These are phyloP conservation scores for Gymnocypris eckloni DNA, from an alignment of 2,797 vertebrate species.

Conservation along the genomic window DNA sequence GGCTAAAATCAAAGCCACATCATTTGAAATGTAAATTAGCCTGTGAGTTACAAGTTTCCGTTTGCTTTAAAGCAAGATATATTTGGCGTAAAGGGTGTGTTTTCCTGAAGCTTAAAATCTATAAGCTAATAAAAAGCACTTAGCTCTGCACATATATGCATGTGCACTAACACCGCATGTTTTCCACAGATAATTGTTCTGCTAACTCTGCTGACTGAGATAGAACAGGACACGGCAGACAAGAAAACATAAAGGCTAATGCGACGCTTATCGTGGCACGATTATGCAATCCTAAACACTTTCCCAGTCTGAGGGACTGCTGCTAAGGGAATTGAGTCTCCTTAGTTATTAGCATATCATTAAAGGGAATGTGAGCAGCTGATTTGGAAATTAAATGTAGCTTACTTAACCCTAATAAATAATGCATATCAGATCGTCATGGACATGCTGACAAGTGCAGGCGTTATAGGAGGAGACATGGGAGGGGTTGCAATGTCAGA, in stretches of 20 bases:
- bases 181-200: conserved; percentile 32
- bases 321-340: conserved; percentile 65
- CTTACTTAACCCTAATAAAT: conserved; percentile 74
- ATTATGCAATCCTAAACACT: conserved; percentile 65
- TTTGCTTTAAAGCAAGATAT: conserved; percentile 21
- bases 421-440: conserved; percentile 66
- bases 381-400: conserved; percentile 76
- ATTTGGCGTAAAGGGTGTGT: conserved; percentile 4
- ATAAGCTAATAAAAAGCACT: conserved; percentile 47
- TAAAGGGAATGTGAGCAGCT: conserved; percentile 69
- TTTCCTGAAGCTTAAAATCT: conserved; percentile 39
- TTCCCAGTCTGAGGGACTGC: conserved; percentile 53
- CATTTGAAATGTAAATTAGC: conserved; percentile 57
- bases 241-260: conserved; percentile 46
- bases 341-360: conserved; percentile 75
- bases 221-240: conserved; percentile 43
- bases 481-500: conserved; percentile 50
- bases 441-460: conserved; percentile 61
- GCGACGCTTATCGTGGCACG: conserved; percentile 54
- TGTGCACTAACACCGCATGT: conserved; percentile 37
- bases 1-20: conserved; percentile 43
- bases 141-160: conserved; percentile 38
- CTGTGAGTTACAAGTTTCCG: conserved; percentile 43
- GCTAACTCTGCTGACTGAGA: conserved; percentile 49
- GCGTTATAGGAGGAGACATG: conserved; percentile 43